Conservation (phyloP, 2,113 vertebrate genomes). For the Leptocoma aspasia region DNA sequence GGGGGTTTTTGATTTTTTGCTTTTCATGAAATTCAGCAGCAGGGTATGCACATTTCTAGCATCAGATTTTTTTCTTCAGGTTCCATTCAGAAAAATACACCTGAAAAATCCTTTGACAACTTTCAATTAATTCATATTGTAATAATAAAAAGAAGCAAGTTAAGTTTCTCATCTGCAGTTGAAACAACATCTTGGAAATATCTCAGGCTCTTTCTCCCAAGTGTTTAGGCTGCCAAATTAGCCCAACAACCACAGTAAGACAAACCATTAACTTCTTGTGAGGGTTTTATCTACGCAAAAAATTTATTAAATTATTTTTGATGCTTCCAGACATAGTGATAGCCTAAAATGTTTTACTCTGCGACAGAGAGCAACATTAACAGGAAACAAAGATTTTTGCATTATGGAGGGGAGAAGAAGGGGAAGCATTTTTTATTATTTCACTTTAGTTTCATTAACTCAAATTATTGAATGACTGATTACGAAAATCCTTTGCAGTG, state of each 20-base stretch:
- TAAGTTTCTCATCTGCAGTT: not conserved
- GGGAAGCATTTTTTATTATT: not conserved
- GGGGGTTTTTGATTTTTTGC: not conserved
- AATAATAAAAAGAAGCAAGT: not conserved
- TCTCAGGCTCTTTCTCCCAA: not conserved
- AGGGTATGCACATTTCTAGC: rapidly evolving
- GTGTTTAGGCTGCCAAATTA: not conserved
- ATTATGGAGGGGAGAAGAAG: not conserved
- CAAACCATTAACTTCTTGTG: rapidly evolving
- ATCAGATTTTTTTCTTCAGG: not conserved
- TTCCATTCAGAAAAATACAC: not conserved
- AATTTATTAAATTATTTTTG: not conserved
- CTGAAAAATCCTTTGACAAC: not conserved
- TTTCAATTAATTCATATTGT: not conserved
- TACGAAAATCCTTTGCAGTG: not conserved
- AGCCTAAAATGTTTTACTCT: not conserved
- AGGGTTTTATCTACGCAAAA: not conserved
- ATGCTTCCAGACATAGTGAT: not conserved
- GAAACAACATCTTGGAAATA: not conserved
- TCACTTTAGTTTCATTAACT: not conserved
- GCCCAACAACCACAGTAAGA: not conserved
- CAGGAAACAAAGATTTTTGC: not conserved
- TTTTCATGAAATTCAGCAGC: not conserved
- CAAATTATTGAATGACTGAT: not conserved
- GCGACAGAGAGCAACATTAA: not conserved